Conservation (phyloP, 2,888 invertebrate genomes). For the Melanchra persicariae region DNA sequence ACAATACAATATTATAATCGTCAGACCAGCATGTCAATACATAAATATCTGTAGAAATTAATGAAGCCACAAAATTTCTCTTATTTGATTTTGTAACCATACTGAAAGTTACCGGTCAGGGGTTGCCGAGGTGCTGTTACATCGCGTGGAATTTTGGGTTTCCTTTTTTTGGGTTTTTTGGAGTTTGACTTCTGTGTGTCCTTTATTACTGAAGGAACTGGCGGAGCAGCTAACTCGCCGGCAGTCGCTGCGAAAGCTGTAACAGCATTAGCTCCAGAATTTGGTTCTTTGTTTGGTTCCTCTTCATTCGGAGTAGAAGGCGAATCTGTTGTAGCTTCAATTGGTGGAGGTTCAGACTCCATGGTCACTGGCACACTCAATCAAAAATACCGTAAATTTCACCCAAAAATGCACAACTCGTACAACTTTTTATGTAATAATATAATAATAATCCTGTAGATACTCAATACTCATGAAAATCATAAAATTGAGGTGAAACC, state of each 20-base stretch:
- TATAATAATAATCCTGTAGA: too few species aligned
- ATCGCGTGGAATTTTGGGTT: conserved; percentile 93
- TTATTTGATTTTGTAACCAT: background rate
- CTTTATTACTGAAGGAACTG: conserved; percentile 61
- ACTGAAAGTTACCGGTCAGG: conserved; percentile 90
- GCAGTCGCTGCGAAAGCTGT: conserved; percentile 16
- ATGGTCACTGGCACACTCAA: conserved; percentile 14
- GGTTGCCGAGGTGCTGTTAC: conserved; percentile 94
- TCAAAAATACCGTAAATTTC: background rate
- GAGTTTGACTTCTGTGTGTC: conserved; percentile 81
- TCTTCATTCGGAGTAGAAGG: conserved; percentile 29
- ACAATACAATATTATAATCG: background rate
- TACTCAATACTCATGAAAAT: too few species aligned
- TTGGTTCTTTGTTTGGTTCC: conserved; percentile 50
- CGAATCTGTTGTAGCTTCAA: conserved; percentile 29
- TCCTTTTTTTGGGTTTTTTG: conserved; percentile 92
- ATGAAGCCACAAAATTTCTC: background rate
- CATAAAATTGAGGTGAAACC: background rate
- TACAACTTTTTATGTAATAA: background rate
- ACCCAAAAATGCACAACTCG: background rate
- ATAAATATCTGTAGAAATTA: background rate
- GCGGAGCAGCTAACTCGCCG: conserved; percentile 30
- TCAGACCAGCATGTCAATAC: too few species aligned
- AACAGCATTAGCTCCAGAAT: conserved; percentile 5
- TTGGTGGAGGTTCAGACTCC: conserved; percentile 45